Evolutionary conservation across 2,797 vertebrate species (phyloP).

Genomic region (Channallabes apus): DNA sequence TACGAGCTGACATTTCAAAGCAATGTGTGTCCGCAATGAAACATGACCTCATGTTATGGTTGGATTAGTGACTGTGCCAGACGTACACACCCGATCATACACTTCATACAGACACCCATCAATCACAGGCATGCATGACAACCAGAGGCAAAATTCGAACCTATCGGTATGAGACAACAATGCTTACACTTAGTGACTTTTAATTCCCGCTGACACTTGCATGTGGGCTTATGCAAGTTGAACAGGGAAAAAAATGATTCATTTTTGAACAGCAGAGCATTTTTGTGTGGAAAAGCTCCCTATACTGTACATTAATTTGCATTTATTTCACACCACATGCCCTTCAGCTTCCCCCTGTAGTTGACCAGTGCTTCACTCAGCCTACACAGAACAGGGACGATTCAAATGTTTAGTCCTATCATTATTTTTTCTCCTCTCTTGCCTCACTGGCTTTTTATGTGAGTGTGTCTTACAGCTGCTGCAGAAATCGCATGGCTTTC

Average conservation of each 20-base stretch:
- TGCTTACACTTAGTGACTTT: background rate
- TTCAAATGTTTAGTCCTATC: conserved; percentile 5
- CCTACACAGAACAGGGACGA: background rate
- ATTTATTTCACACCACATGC: conserved; percentile 15
- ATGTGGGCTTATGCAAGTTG: background rate
- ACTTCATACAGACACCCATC: too few relatives aligned
- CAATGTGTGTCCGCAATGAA: too few relatives aligned
- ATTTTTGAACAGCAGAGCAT: background rate
- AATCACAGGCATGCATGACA: too few relatives aligned
- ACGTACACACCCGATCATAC: too few relatives aligned
- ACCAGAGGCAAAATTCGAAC: too few relatives aligned
- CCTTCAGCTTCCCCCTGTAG: background rate
- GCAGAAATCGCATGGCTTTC: conserved; percentile 33
- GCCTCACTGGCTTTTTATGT: conserved; percentile 12
- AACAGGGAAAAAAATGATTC: background rate
- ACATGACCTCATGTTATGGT: too few relatives aligned
- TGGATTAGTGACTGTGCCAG: too few relatives aligned
- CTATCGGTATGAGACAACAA: too few relatives aligned
- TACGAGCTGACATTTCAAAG: too few relatives aligned
- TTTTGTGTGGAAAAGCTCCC: background rate
- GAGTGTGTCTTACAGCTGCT: conserved; percentile 31
- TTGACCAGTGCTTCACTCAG: conserved; percentile 11
- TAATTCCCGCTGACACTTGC: background rate
- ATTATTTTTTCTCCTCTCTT: background rate
- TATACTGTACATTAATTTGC: background rate